Conservation (phyloP, 2,797 vertebrate species). For the Carcharodon carcharias region DNA sequence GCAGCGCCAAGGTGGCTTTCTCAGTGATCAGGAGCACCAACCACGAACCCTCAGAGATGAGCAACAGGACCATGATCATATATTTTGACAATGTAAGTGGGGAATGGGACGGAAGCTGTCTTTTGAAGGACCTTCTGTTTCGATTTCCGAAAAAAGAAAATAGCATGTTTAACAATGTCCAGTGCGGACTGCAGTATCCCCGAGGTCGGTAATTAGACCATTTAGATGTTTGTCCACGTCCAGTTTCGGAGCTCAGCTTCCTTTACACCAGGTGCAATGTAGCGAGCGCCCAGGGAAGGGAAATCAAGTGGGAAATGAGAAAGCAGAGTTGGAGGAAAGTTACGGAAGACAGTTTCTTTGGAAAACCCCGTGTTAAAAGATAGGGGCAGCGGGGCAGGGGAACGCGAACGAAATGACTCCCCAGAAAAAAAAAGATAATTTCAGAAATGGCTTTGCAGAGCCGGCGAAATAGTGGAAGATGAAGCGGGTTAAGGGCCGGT, state of each 20-base stretch:
- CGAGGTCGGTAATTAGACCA: background rate
- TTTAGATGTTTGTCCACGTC: background rate
- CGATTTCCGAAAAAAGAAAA: background rate
- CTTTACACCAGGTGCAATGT: background rate
- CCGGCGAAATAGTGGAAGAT: too few species aligned
- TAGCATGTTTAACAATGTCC: background rate
- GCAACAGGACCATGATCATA: slow-evolving; percentile 95
- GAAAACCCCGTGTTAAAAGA: too few species aligned
- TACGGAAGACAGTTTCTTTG: background rate
- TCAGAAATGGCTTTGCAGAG: too few species aligned
- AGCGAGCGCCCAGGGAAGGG: background rate
- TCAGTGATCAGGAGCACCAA: slow-evolving; percentile 93
- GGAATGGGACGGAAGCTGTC: background rate
- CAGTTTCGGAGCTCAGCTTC: background rate
- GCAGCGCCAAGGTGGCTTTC: slow-evolving; percentile 93
- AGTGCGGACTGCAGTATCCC: background rate
- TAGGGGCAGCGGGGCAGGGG: slow-evolving; percentile 34
- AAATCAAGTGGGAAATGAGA: background rate
- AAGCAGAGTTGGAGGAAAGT: background rate
- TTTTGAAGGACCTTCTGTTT: background rate
- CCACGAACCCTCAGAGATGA: slow-evolving; percentile 98
- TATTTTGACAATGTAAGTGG: slow-evolving; percentile 89
- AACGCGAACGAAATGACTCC: background rate
- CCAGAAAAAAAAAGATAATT: background rate
- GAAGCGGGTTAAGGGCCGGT: background rate